Percentiles rank a stretch among this genome's conserved stretches.
These are phyloP conservation scores for Oscheius onirici DNA, from an alignment of 2,888 invertebrate genomes.

Conservation along the genomic window DNA sequence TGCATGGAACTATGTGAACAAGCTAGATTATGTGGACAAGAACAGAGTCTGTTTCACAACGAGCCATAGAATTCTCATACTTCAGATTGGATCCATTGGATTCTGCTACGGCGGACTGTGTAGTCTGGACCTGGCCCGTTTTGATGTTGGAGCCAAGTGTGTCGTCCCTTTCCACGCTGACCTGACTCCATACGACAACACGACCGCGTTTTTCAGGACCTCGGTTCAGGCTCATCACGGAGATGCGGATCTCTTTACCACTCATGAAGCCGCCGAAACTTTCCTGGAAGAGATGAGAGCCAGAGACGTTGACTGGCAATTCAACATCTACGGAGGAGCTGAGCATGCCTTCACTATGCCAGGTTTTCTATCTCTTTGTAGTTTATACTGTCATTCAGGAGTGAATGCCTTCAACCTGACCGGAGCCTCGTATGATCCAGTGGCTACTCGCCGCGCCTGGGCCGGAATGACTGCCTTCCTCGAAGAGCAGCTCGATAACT, in stretches of 20 bases:
- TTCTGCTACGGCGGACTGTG: constrained; percentile 67
- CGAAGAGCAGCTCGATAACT: constrained; percentile 38
- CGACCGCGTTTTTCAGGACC: constrained; percentile 30
- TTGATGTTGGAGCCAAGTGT: constrained; percentile 52
- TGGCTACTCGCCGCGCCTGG: constrained; percentile 54
- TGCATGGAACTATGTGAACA: constrained; percentile 52
- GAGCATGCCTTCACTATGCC: constrained; percentile 59
- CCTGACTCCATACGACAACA: constrained; percentile 43
- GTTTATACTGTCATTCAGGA: constrained; percentile 23
- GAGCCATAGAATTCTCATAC: neutral
- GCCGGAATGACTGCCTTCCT: constrained; percentile 55
- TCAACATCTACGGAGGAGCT: constrained; percentile 57
- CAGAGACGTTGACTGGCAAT: constrained; percentile 57
- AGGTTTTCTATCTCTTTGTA: neutral
- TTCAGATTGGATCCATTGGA: constrained; percentile 60
- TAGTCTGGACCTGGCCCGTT: constrained; percentile 61
- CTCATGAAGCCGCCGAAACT: constrained; percentile 37
- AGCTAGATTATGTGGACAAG: constrained; percentile 42
- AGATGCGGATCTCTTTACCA: constrained; percentile 56
- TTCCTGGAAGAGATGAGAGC: constrained; percentile 55
- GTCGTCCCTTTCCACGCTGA: constrained; percentile 65
- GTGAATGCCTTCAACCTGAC: constrained; percentile 43
- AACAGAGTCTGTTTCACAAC: constrained; percentile 17
- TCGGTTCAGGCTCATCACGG: constrained; percentile 57
- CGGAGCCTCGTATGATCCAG: constrained; percentile 52